Percentiles rank a stretch among this genome's conserved stretches.
Evolutionary conservation across 2,113 vertebrate genomes (phyloP).

Genomic region (Eurystomus gularis): DNA sequence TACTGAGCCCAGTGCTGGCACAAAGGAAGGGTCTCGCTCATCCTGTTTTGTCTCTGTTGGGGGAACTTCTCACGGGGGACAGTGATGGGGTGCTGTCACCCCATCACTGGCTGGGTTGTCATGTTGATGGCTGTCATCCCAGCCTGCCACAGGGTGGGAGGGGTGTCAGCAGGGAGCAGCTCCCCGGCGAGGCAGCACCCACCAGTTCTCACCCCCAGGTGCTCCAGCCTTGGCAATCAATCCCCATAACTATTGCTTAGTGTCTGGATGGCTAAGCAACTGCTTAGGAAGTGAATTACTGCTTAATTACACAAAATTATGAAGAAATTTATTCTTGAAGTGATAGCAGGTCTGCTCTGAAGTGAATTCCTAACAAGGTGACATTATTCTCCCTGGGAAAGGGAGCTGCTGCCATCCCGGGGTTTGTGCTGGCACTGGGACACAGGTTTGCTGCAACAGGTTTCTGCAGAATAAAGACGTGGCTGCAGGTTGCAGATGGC

Average conservation of each 20-base stretch:
- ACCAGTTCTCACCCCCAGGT: neutral
- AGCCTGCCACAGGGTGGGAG: too few species aligned
- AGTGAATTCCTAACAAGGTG: neutral
- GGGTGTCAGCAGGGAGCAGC: neutral
- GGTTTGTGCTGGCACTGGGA: neutral
- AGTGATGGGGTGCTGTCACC: neutral
- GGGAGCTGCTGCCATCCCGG: neutral
- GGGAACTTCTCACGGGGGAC: neutral
- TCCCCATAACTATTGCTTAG: neutral
- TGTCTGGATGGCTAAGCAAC: neutral
- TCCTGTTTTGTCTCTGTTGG: neutral
- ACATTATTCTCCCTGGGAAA: neutral
- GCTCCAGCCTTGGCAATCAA: neutral
- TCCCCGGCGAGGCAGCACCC: too few species aligned
- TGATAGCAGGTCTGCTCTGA: neutral
- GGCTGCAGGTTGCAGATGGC: neutral
- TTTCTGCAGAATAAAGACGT: neutral
- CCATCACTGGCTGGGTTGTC: too few species aligned
- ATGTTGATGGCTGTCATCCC: too few species aligned
- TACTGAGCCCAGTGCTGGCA: rapidly evolving
- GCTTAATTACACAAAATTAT: neutral
- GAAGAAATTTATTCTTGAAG: neutral
- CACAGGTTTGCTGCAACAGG: neutral
- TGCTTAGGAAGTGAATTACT: neutral
- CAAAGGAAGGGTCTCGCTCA: rapidly evolving